Conservation (phyloP, 1,140 invertebrate genomes). For the Drosophila murphyi region DNA sequence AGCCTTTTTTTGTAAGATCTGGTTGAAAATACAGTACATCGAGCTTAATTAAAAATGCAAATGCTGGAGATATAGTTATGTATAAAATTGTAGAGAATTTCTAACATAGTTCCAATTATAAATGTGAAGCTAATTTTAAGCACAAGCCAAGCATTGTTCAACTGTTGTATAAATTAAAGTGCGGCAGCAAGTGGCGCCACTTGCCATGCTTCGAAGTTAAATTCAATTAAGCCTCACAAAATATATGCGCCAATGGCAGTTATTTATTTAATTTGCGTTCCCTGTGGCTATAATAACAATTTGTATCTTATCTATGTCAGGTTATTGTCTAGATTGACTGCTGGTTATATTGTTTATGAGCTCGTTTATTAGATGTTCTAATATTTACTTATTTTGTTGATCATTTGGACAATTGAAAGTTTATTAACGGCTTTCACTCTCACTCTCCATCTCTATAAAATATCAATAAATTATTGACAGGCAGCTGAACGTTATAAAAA, state of each 20-base stretch:
- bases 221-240: slow-evolving; percentile 51
- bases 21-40: slow-evolving; percentile 12
- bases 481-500: slow-evolving; percentile 48
- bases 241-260: not conserved
- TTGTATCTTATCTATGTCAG: slow-evolving; percentile 55
- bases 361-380: slow-evolving; percentile 54
- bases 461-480: slow-evolving; percentile 60
- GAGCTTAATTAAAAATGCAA: slow-evolving; percentile 51
- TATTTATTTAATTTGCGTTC: slow-evolving; percentile 53
- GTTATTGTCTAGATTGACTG: slow-evolving; percentile 52
- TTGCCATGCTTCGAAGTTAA: slow-evolving; percentile 36
- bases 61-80: slow-evolving; percentile 34
- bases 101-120: not conserved
- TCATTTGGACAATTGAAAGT: slow-evolving; percentile 53
- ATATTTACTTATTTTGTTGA: slow-evolving; percentile 23
- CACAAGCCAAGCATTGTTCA: not conserved
- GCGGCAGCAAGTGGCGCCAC: slow-evolving; percentile 14
- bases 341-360: slow-evolving; percentile 57
- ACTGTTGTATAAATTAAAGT: slow-evolving; percentile 7
- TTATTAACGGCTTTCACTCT: slow-evolving; percentile 60
- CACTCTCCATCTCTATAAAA: slow-evolving; percentile 28
- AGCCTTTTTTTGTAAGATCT: slow-evolving; percentile 33
- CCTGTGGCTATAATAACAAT: slow-evolving; percentile 31
- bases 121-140: not conserved
- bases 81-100: too few species aligned